Evolutionary conservation across 2,888 invertebrate genomes (phyloP).

Genomic region (Lepidocyrtinus sp.): DNA sequence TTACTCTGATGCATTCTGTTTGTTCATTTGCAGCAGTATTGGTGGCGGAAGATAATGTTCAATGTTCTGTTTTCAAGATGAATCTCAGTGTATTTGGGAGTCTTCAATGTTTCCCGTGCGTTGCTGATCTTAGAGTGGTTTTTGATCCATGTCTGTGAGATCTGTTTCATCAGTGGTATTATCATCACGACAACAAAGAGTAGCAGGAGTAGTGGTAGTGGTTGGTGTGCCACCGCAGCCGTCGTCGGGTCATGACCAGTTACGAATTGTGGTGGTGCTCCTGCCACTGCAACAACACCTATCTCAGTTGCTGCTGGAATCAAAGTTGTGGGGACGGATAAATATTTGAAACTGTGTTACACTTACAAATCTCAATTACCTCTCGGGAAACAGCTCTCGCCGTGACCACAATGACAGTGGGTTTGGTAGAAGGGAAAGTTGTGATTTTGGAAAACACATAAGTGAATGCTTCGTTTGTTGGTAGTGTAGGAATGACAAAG

Average conservation of each 20-base stretch:
- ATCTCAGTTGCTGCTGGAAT: neutral
- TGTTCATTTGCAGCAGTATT: neutral
- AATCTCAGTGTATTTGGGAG: no score
- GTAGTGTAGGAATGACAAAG: neutral
- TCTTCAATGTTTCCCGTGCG: neutral
- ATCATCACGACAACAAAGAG: neutral
- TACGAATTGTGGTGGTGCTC: neutral
- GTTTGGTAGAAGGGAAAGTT: neutral
- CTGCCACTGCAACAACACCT: neutral
- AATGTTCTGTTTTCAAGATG: no score
- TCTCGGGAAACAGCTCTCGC: neutral
- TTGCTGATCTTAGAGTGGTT: neutral
- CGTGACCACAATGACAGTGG: neutral
- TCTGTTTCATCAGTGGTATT: neutral
- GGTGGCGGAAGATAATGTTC: no score
- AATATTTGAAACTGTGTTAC: neutral
- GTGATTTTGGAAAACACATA: neutral
- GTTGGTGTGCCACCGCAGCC: neutral
- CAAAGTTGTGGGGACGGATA: neutral
- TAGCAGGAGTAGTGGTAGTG: neutral
- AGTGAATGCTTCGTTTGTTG: neutral
- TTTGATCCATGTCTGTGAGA: neutral
- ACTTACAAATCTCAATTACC: neutral
- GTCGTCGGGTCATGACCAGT: conserved; percentile 30
- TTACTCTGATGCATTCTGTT: neutral